Evolutionary conservation across 2,888 invertebrate genomes (phyloP), one percentile per base, ranked within the genome.

Genomic region (Acronicta aceris): DNA sequence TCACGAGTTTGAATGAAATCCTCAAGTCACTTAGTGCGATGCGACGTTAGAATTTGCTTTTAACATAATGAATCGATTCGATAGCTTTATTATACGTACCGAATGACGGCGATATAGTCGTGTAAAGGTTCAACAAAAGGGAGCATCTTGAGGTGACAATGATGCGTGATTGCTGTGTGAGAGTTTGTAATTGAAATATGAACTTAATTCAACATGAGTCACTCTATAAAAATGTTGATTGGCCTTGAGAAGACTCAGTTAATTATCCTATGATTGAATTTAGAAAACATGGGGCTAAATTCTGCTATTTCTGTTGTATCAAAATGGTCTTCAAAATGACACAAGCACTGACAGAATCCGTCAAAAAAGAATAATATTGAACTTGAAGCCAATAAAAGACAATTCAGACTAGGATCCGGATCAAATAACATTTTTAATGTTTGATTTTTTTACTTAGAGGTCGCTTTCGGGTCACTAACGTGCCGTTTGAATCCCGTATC

Each of bases 11-110:
- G 90, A 93, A 94, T 92, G 89, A 92, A 93, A 93, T 87, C 76
- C 81, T 87, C 93, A 83, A 94, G 94, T 94, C 94, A 93, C 89
- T 91, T 89, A 87, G 74, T 84, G 87, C 86, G 82, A 84, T 84
- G 88, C 79, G 89, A 91, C 89, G 91, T 90, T 90, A 91, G 92
- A 91, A 91, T 93, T 92, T 91, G 92, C 91, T 91, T 93, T 88
- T 76, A 78, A 89, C 87, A 86, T 85, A 87, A 87, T 87, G 87
- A 89, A 88, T 87, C 89, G 85, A 85, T 89, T 88, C 85, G 92
- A 94, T 93, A 87, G 84, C 89, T 93, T 92, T 92, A 94, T 93
- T 92, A 89, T 91, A 83, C 74, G 76, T 75, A 79, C 74, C 83
- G 89, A 88, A 86, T 87, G 91, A 90, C 87, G 88, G 86, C 84